These are phyloP conservation scores for Ascaphus truei DNA, from an alignment of 2,113 vertebrate species.

Conservation along the genomic window DNA sequence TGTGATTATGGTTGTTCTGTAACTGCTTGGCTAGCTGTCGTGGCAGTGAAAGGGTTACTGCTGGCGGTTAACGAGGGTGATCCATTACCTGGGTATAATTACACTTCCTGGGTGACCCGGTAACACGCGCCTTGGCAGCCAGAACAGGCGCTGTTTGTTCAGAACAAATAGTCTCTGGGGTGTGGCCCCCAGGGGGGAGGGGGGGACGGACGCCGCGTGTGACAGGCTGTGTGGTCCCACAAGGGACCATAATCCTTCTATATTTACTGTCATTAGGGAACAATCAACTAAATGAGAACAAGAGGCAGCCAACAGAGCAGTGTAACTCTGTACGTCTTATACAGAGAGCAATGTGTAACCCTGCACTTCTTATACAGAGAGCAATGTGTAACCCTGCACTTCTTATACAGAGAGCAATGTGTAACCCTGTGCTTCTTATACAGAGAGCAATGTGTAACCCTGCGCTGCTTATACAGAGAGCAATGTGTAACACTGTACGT, in stretches of 20 bases:
- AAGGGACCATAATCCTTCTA: constrained; percentile 15
- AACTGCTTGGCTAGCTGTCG: not conserved
- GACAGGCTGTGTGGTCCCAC: not conserved
- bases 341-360: not conserved
- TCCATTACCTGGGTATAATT: not conserved
- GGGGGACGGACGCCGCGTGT: constrained; percentile 4
- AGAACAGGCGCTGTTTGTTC: constrained; percentile 27
- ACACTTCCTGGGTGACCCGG: not conserved
- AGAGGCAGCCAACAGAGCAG: not conserved
- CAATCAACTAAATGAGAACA: constrained; percentile 35
- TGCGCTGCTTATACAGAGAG: not conserved
- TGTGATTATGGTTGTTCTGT: not conserved
- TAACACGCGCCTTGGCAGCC: not conserved
- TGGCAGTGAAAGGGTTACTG: not conserved
- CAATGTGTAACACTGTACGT: not conserved
- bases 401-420: not conserved
- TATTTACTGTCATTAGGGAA: constrained; percentile 36
- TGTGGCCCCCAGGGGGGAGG: constrained; percentile 24
- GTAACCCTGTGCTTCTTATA: not conserved
- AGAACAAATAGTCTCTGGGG: constrained; percentile 32
- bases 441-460: not conserved
- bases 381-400: not conserved
- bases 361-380: not conserved
- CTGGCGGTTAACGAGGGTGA: no score
- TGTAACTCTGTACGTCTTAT: not conserved